phyloP scores from a whole-genome alignment of 2,797 vertebrate genomes.

The Pangasius macronema region DNA sequence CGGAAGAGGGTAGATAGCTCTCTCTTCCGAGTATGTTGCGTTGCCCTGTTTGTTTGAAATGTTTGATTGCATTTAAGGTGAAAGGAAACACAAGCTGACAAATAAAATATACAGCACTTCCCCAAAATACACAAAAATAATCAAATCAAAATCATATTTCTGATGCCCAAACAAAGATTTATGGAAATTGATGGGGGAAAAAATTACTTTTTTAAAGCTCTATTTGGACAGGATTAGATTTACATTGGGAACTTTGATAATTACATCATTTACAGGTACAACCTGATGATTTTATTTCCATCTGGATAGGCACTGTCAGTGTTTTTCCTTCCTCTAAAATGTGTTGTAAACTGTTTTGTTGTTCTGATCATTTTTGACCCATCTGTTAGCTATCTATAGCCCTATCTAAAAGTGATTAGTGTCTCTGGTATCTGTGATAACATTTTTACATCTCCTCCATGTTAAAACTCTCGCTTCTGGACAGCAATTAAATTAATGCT shows the following conservation, averaged over 20 bases:
- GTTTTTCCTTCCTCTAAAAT: background rate
- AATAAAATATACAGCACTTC: background rate
- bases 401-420: background rate
- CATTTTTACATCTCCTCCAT: background rate
- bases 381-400: background rate
- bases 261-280: no score
- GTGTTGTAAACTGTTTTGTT: background rate
- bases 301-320: background rate
- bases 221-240: background rate
- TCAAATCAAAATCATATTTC: background rate
- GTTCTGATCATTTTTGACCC: background rate
- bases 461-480: background rate
- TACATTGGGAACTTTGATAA: background rate
- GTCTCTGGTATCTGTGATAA: background rate
- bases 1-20: background rate
- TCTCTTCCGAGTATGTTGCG: background rate
- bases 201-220: background rate
- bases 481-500: background rate
- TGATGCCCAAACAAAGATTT: background rate
- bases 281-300: background rate
- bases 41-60: background rate
- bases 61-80: background rate
- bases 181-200: background rate
- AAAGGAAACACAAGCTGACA: background rate
- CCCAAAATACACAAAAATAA: background rate